Conservation (phyloP, 2,113 vertebrate genomes). For the Sebastes schlegelii region DNA sequence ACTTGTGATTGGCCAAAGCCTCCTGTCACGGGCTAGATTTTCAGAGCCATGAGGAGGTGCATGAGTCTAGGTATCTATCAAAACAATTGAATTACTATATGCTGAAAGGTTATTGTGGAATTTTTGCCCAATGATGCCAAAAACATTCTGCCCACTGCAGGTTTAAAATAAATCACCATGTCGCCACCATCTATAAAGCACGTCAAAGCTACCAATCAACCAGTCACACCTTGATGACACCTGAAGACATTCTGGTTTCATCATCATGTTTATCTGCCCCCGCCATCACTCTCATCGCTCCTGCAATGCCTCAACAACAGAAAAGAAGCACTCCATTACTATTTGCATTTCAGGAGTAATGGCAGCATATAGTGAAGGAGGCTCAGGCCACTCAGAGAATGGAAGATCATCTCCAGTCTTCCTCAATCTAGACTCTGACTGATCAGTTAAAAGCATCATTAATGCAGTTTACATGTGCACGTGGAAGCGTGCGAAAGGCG, state of each 20-base stretch:
- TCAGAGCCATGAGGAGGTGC: too few relatives aligned
- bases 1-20: too few relatives aligned
- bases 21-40: too few relatives aligned
- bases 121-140: too few relatives aligned
- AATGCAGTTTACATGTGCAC: conserved; percentile 19
- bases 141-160: too few relatives aligned
- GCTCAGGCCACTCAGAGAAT: conserved; percentile 28
- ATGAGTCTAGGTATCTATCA: too few relatives aligned
- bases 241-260: conserved; percentile 36
- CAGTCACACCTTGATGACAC: conserved; percentile 40
- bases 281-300: conserved; percentile 22
- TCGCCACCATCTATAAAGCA: conserved; percentile 23
- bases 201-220: conserved; percentile 38
- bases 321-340: neutral
- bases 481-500: conserved; percentile 41
- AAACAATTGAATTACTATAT: too few relatives aligned
- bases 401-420: neutral
- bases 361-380: conserved; percentile 17
- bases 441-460: conserved; percentile 47
- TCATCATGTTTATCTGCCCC: conserved; percentile 22
- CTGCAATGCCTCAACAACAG: neutral
- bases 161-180: conserved; percentile 9
- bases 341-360: conserved; percentile 22
- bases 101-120: too few relatives aligned
- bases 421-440: conserved; percentile 6